phyloP scores from a whole-genome alignment of 2,888 invertebrate genomes.

The Liopterus haemorrhoidalis region DNA sequence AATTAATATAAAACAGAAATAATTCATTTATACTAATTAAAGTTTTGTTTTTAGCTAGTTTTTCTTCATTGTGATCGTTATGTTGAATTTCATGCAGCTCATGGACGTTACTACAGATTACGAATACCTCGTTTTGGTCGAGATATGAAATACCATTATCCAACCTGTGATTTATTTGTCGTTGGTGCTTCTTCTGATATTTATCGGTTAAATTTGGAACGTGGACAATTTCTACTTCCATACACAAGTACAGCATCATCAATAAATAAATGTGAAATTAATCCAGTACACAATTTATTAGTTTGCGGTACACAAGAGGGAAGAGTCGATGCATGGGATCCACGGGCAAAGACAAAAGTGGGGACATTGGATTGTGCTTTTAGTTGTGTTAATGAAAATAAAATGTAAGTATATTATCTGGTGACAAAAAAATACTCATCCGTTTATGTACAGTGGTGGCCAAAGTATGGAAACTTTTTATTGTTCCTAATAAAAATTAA shows the following conservation, averaged over 20 bases:
- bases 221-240: conserved; percentile 89
- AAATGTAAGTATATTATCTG: conserved; percentile 49
- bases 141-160: conserved; percentile 84
- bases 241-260: conserved; percentile 67
- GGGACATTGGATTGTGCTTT: conserved; percentile 80
- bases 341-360: conserved; percentile 69
- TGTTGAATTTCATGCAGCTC: conserved; percentile 92
- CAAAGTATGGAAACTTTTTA: too few species aligned
- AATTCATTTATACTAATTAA: conserved; percentile 19
- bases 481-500: too few species aligned
- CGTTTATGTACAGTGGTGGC: too few species aligned
- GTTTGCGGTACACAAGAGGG: conserved; percentile 85
- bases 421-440: too few species aligned
- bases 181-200: conserved; percentile 86
- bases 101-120: conserved; percentile 83
- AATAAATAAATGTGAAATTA: conserved; percentile 79
- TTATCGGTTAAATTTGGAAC: conserved; percentile 89
- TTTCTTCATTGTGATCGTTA: conserved; percentile 86
- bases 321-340: conserved; percentile 95
- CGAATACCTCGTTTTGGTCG: conserved; percentile 93
- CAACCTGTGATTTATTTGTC: conserved; percentile 86
- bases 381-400: conserved; percentile 52
- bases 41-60: conserved; percentile 61
- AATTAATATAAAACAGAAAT: too few species aligned
- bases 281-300: conserved; percentile 82